Evolutionary conservation across 2,797 vertebrate species (phyloP).

Genomic region (Tiaroga cobitis): DNA sequence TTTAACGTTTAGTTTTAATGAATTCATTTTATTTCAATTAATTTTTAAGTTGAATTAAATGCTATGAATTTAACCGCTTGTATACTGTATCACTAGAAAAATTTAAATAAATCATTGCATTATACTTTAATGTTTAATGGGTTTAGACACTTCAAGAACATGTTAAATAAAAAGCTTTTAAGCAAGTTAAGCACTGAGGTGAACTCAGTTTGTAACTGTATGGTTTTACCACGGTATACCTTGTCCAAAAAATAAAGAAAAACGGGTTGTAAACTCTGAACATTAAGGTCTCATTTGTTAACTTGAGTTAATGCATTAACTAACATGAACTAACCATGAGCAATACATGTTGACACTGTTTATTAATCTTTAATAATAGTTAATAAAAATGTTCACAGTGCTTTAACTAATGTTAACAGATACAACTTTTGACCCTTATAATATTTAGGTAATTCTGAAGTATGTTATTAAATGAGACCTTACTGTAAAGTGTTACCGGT

Average conservation of each 20-base stretch:
- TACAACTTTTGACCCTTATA: too few relatives aligned
- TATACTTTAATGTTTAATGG: background rate
- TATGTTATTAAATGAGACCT: background rate
- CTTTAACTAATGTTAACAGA: background rate
- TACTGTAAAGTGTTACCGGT: background rate
- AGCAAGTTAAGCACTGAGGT: background rate
- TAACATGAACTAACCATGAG: background rate
- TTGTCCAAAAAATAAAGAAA: too few relatives aligned
- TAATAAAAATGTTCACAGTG: background rate
- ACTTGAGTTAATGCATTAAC: background rate
- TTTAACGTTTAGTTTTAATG: too few relatives aligned
- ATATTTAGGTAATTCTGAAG: too few relatives aligned
- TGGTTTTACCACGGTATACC: background rate
- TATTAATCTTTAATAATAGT: background rate
- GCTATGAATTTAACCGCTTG: background rate
- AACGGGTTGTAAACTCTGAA: background rate
- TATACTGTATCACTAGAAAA: too few relatives aligned
- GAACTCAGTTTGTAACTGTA: background rate
- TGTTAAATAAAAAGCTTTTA: background rate
- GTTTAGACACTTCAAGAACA: background rate
- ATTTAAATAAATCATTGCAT: too few relatives aligned
- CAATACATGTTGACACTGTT: background rate
- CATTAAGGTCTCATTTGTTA: background rate
- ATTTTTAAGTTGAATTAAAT: background rate
- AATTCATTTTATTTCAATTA: rapidly evolving